These are phyloP conservation scores for Tromatobia lineatoria DNA, from an alignment of 2,888 invertebrate genomes.

Conservation along the genomic window DNA sequence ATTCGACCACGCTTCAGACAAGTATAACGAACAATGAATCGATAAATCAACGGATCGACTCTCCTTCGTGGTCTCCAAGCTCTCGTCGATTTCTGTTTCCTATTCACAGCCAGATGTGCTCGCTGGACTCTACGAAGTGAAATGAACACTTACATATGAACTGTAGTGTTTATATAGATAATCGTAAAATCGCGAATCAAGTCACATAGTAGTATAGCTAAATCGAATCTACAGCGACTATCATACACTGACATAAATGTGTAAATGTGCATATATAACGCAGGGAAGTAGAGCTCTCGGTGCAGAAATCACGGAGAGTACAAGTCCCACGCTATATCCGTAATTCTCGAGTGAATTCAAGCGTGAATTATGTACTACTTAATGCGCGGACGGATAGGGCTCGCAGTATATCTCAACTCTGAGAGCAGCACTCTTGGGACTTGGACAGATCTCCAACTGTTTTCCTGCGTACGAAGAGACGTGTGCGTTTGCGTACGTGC, in stretches of 20 bases:
- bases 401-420: constrained; percentile 60
- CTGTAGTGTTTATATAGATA: constrained; percentile 8
- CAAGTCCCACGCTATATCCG: constrained; percentile 66
- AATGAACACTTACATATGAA: constrained; percentile 1
- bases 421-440: constrained; percentile 28
- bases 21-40: constrained; percentile 64
- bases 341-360: constrained; percentile 74
- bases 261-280: neutral
- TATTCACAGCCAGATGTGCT: constrained; percentile 14
- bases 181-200: constrained; percentile 53
- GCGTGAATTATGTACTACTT: constrained; percentile 80
- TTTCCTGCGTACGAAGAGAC: neutral
- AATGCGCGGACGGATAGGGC: constrained; percentile 70
- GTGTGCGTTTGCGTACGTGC: constrained; percentile 22
- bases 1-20: constrained; percentile 21
- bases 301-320: constrained; percentile 70
- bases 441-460: constrained; percentile 23
- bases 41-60: constrained; percentile 67
- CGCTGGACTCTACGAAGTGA: neutral
- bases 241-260: neutral
- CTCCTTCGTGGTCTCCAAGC: constrained; percentile 1
- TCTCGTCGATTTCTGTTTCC: constrained; percentile 45
- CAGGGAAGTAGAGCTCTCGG: constrained; percentile 19
- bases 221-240: constrained; percentile 3
- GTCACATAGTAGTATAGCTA: constrained; percentile 42